Percentiles rank a stretch among this genome's conserved stretches.
These are phyloP conservation scores for Arctocebus calabarensis DNA, from an alignment of 2,797 vertebrate genomes.

Conservation along the genomic window DNA sequence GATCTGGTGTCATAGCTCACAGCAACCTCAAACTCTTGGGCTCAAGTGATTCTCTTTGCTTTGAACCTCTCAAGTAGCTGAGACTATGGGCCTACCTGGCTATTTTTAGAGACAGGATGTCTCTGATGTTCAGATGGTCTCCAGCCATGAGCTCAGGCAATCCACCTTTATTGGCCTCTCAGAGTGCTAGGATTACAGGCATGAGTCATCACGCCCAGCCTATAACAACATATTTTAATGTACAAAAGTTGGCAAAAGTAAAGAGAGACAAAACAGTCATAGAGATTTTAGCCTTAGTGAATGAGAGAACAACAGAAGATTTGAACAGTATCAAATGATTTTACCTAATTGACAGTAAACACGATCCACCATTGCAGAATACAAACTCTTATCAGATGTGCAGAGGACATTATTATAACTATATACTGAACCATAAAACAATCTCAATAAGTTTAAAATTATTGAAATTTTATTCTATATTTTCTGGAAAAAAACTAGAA, in stretches of 20 bases:
- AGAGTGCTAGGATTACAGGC: too few relatives aligned
- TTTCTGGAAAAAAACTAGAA: background rate
- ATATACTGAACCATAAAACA: background rate
- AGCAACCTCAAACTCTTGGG: too few relatives aligned
- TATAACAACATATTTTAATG: background rate
- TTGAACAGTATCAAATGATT: background rate
- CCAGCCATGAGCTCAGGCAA: too few relatives aligned
- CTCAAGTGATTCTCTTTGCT: too few relatives aligned
- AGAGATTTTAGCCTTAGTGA: background rate
- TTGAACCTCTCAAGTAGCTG: too few relatives aligned
- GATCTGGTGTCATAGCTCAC: too few relatives aligned
- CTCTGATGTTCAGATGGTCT: too few relatives aligned
- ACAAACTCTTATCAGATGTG: background rate
- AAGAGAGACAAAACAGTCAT: background rate
- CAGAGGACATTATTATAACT: background rate
- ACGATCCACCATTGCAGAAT: background rate
- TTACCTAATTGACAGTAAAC: background rate
- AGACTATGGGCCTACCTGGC: too few relatives aligned
- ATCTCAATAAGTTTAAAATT: background rate
- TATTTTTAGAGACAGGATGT: too few relatives aligned
- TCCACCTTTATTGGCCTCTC: too few relatives aligned
- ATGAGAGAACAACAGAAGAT: background rate
- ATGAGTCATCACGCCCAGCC: too few relatives aligned
- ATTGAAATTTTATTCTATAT: background rate
- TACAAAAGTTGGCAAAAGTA: background rate